Base-by-base conservation (phyloP, 2,888 invertebrate species). In the Machimus atricapillus region DNA sequence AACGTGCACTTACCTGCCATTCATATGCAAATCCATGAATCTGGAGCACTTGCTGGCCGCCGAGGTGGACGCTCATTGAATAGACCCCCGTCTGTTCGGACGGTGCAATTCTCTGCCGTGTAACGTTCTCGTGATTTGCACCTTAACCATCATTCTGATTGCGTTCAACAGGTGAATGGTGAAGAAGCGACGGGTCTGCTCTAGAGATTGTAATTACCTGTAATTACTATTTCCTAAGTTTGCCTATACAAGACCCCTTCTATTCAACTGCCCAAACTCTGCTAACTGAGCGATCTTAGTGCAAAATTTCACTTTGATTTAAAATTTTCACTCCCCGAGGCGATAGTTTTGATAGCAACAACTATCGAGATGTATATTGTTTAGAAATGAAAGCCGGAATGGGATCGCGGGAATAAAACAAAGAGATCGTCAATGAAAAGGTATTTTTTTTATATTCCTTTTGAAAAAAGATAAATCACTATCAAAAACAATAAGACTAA, bases 241-340 rank as follows among this genome's bases (percentile, higher is more conserved):
- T 37, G n/a, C 19, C 43, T 4, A n/a, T n/a, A 43, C 37, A 43
- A 78, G 37, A 78, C 23, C 23, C 14, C 79, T 79, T 79, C 79
- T 79, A 27, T 79, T 79, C 79, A 52, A 31, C 46, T 52, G 52
- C 40, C 40, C 40, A 37, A 79, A 79, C 79, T 34, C 34, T 79
- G 79, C 46, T 52, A 79, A 27, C 31, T 27, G 52, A 27, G n/a
- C 12, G 46, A 43, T 34, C 37, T 78, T 43, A 40, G 46, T 52
- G 9, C 43, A 23, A 40, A 34, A 52, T 52, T 79, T 79, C 78
- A 79, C 79, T 46, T 79, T 79, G 79, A 79, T 79, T 79, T 66
- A 9, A 23, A 66, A 66, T 66, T 66, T 56, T 66, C 66, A 66
- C 66, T 27, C 19, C 66, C 66, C 9, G 66, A 66, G 12, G 66